Base-by-base conservation (phyloP, 1,140 invertebrate species). In the Brachionus angularis region DNA sequence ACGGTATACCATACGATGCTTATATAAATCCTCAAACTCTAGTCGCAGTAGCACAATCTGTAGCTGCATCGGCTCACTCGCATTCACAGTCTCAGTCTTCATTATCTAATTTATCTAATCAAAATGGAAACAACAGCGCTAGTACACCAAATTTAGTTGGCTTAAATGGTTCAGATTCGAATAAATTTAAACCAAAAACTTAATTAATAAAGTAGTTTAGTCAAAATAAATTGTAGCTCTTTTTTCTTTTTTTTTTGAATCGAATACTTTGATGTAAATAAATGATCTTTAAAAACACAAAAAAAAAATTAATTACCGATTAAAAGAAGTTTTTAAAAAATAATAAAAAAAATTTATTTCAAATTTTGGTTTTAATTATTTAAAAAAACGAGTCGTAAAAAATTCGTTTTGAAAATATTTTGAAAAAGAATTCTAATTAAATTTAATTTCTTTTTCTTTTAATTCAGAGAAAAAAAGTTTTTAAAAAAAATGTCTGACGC, bases 11-110 rank as follows among this genome's bases (percentile, higher is more conserved):
- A 47, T 67, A 67, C 14, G 62, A 67, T 14, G 44, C 62, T 10
- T 67, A 47, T 27, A 46, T 67, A 5, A 67, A 50, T 50, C 42
- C 62, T 31, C 62, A 67, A 49, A 50, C 62, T 3, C 23, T 67
- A 46, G 62, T 67, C 3, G 34, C 53, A 14, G 53, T 58, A 23
- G 53, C 36, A 42, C 34, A 58, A 33, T 39, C 34, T 39, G 53
- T 58, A 36, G 53, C 53, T 25, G 33, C 36, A 12, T 58, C 53
- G 39, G 53, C 53, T 39, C 33, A 58, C 25, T 31, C 53, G 10
- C 52, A 55, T 18, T 55, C 52, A 33, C 53, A 58, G 39, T 58
- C 53, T 12, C 33, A 39, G 21, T 58, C 53, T 10, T 58, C 53
- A 18, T 58, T 58, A 16, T 36, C 53, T 7, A 39, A 18, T 4